Base-by-base conservation (phyloP, 2,797 vertebrate species). In the Simalia tracyae region DNA sequence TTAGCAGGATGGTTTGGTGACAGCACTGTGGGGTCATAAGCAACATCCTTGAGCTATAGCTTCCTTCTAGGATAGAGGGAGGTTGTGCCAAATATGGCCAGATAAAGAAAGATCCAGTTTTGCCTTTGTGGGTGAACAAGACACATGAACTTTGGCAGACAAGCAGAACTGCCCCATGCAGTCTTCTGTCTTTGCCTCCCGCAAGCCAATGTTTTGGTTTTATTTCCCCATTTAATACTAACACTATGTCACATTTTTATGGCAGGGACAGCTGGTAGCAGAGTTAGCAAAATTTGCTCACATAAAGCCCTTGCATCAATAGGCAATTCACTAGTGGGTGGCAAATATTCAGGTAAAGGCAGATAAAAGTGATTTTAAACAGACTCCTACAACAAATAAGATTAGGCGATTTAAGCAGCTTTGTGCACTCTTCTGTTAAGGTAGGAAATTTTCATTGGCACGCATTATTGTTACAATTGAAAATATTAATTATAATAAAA, bases 401-500 rank as follows among this genome's bases (percentile, higher is more conserved):
- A 11, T 63, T 87, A 86, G 64, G n/a, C 42, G 5, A 46, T 86
- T 89, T 66, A 86, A 61, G 59, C 22, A 63, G 15, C 31, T 28
- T 28, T 57, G 46, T 42, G 8, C 42, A 28, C 26, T 86, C 31
- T 57, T 72, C 8, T 54, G 8, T 76, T 76, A 84, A 66, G 54
- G 46, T n/a, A 63, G 50, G 31, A 64, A 89, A 28, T 84, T 88
- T 36, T 36, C 11, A 81, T 81, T 86, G 72, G 11, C 17, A 90
- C 36, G 12, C 36, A 60, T 60, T 63, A 76, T 61, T 87, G 42
- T 81, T 87, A 31, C 61, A 63, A 63, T 3, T 26, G 26, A 61
- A 87, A 90, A n/a, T n/a, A 63, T 87, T 86, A 84, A 92, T 64
- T 76, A 84, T 81, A 92, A 90, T 59, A 87, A 90, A 50, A 31